Conservation (phyloP, 1,140 invertebrate species). For the Sarcophaga peregrina region DNA sequence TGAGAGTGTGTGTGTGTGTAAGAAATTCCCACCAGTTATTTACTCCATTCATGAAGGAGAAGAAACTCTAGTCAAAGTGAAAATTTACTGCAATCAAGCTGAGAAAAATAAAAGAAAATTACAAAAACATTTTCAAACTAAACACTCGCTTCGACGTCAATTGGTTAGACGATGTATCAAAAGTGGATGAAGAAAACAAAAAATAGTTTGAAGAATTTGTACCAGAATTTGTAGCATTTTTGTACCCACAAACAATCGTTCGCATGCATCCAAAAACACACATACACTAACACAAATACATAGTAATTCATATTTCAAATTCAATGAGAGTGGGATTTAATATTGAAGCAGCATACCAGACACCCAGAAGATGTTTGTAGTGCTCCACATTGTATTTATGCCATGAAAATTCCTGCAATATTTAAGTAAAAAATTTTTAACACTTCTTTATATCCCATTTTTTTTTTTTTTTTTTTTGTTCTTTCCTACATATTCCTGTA, state of each 20-base stretch:
- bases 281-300: background rate
- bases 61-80: background rate
- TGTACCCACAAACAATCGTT: background rate
- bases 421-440: background rate
- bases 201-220: slow-evolving; percentile 1
- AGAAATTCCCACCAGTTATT: slow-evolving; percentile 12
- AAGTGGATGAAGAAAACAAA: background rate
- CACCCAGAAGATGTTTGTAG: slow-evolving; percentile 9
- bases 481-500: background rate
- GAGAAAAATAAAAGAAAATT: background rate
- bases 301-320: slow-evolving; percentile 10
- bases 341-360: background rate
- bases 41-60: background rate
- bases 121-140: background rate
- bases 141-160: background rate
- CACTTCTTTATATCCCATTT: background rate
- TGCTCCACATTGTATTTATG: background rate
- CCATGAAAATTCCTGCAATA: slow-evolving; percentile 20
- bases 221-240: background rate
- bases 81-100: slow-evolving; percentile 1
- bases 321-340: background rate
- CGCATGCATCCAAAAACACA: too few species aligned
- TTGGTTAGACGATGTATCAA: too few species aligned
- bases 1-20: background rate
- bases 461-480: background rate